phyloP scores from a whole-genome alignment of 2,113 vertebrate species.

The Anas platyrhynchos region DNA sequence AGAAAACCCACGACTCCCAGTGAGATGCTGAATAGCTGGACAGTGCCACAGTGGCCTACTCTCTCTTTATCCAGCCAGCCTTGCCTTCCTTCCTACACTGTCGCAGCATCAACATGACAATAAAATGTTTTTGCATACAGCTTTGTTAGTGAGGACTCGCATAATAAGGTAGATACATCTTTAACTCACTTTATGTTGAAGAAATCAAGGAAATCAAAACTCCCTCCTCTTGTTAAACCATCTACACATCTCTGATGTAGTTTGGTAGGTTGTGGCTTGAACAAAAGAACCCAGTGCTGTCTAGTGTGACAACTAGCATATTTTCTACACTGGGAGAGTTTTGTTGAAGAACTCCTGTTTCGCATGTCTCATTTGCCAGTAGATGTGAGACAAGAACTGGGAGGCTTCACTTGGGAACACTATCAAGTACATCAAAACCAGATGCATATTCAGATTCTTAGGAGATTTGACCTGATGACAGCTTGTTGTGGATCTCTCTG shows the following conservation, averaged over 20 bases:
- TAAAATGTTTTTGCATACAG: background rate
- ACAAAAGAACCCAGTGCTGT: too few species aligned
- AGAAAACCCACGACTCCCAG: background rate
- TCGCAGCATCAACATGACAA: background rate
- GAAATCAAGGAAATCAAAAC: background rate
- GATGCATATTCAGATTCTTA: background rate
- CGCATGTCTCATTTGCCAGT: background rate
- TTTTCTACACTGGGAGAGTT: background rate
- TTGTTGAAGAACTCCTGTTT: background rate
- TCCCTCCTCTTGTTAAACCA: background rate
- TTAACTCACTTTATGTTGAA: background rate
- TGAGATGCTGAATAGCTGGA: background rate
- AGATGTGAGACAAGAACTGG: background rate
- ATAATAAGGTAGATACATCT: background rate
- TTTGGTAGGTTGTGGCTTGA: background rate
- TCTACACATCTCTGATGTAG: background rate
- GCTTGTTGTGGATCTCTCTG: background rate
- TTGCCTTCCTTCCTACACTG: background rate
- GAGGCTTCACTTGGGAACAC: background rate
- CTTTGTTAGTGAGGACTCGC: background rate
- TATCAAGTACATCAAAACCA: background rate
- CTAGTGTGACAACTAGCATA: background rate
- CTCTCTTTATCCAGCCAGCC: background rate
- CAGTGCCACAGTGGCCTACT: background rate
- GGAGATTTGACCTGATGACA: background rate